These are phyloP conservation scores for Pantala flavescens DNA, from an alignment of 1,140 invertebrate genomes.

Conservation along the genomic window DNA sequence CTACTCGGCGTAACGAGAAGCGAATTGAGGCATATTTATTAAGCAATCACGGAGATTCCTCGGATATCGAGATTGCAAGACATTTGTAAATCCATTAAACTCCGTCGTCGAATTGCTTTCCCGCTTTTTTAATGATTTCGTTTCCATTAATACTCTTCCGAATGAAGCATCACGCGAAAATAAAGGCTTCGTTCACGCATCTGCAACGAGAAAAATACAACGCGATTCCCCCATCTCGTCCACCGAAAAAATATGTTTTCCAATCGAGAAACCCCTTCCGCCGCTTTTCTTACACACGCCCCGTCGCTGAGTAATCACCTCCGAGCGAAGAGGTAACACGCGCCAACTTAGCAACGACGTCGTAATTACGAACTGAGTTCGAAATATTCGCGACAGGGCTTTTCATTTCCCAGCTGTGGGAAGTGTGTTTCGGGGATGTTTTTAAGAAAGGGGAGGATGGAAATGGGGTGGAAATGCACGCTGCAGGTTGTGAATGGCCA, in stretches of 20 bases:
- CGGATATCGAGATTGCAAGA: too few relatives aligned
- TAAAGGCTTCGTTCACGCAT: not conserved
- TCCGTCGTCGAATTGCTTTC: not conserved
- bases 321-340: not conserved
- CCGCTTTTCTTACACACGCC: not conserved
- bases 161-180: not conserved
- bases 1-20: too few relatives aligned
- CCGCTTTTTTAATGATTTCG: not conserved
- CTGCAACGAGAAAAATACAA: not conserved
- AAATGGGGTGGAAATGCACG: not conserved
- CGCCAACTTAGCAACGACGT: not conserved
- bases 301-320: not conserved
- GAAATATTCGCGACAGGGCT: constrained; percentile 3
- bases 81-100: too few relatives aligned
- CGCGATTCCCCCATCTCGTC: too few relatives aligned
- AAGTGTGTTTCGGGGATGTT: not conserved
- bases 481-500: not conserved
- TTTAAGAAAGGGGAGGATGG: not conserved
- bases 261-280: too few relatives aligned
- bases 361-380: not conserved
- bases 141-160: constrained; percentile 6
- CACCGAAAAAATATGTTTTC: too few relatives aligned
- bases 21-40: not conserved
- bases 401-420: not conserved
- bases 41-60: not conserved